Base-by-base conservation (phyloP, 2,888 invertebrate species). In the Tricholauxania praeusta region DNA sequence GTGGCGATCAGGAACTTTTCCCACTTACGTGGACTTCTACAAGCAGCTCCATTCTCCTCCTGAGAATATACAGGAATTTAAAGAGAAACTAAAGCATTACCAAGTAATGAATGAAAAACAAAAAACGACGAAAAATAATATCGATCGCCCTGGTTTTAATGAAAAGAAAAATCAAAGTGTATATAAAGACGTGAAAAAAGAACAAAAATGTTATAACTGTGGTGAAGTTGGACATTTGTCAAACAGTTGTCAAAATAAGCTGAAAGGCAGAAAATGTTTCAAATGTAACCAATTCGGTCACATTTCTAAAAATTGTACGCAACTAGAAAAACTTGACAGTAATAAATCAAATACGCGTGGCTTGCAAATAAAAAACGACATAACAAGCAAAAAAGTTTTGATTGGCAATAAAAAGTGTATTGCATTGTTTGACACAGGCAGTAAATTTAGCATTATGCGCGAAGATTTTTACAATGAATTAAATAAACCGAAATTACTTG, bases 211-310 rank as follows among this genome's bases (percentile, higher is more conserved):
- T 47, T 72, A 52, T 22, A 69, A 72, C 32, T 72, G 68, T 68
- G 68, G 72, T n/a, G 22, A 55, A 28, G 62, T 62, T 63, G 67
- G 65, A 3, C 75, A 72, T 55, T 19, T 8, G 15, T 67, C 68
- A 28, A 28, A 7, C 19, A 52, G 68, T 15, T 71, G 68, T 32
- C 32, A 22, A 14, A 67, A 48, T 47, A 66, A 59, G 52, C 8
- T 39, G 32, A 71, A 72, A 53, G 74, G 63, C 5, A 39, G 47
- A 12, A 69, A 72, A 22, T 74, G 67, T 49, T 75, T 75, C 22
- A 49, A 69, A 6, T 72, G 74, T 59, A 60, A 74, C 39, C 47
- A 72, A 39, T 74, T 60, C 32, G 72, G 74, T 19, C 74, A 74
- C 22, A 74, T 71, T 15, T 59, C 70, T 10, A 68, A 22, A 22